Conservation (phyloP, 2,888 invertebrate species). For the Scrobipalpa atriplicella region DNA sequence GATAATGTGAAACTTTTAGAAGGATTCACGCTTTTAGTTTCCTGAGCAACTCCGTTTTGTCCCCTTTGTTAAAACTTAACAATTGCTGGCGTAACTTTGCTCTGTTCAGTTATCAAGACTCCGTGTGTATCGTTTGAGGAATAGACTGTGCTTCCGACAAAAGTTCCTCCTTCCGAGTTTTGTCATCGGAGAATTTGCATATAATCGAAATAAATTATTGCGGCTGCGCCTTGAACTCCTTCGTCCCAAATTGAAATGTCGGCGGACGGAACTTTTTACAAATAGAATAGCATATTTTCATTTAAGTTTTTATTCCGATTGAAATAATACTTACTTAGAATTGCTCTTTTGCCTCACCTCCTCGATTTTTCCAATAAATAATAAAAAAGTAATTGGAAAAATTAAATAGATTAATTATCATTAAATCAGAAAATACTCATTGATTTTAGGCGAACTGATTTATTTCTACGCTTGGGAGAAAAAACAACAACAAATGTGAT, state of each 20-base stretch:
- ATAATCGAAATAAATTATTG: slow-evolving; percentile 22
- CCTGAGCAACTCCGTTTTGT: slow-evolving; percentile 28
- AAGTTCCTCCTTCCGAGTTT: slow-evolving; percentile 29
- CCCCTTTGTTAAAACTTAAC: slow-evolving; percentile 54
- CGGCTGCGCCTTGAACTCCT: neutral
- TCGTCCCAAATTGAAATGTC: neutral
- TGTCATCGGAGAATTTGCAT: slow-evolving; percentile 24
- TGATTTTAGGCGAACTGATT: too few relatives aligned
- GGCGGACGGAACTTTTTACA: neutral
- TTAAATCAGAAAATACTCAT: too few relatives aligned
- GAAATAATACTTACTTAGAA: neutral
- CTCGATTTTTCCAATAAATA: too few relatives aligned
- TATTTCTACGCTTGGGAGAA: too few relatives aligned
- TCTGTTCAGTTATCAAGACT: slow-evolving; percentile 34
- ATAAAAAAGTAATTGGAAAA: too few relatives aligned
- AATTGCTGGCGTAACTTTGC: slow-evolving; percentile 43
- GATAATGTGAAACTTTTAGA: slow-evolving; percentile 58
- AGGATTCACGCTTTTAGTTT: slow-evolving; percentile 56
- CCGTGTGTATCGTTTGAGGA: slow-evolving; percentile 35
- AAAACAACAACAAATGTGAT: too few relatives aligned
- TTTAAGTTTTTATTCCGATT: neutral
- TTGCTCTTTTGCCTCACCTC: too few relatives aligned
- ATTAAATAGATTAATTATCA: too few relatives aligned
- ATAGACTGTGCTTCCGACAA: slow-evolving; percentile 26
- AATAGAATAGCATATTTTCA: neutral